Base-by-base conservation (phyloP, 1,140 invertebrate species). In the Pectinophora gossypiella region DNA sequence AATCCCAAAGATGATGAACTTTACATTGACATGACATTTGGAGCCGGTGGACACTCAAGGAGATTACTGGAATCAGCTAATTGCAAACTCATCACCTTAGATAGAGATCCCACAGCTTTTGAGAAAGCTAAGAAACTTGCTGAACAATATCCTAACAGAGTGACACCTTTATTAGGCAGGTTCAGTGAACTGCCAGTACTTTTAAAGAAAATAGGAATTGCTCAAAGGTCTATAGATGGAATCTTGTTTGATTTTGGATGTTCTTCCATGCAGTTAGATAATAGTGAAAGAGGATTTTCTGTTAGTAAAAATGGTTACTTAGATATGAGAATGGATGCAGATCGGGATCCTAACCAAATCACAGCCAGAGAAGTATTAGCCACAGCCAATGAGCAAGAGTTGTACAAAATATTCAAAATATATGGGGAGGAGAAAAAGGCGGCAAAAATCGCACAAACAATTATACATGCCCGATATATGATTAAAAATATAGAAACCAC, bases 281-380 rank as follows among this genome's bases (percentile, higher is more conserved):
- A 90, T 65, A 86, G 91, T 1, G 87, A 90, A 13, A 89, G 98
- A 74, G 98, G 98, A 3, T 99, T 99, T 87, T 92, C 94, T 10
- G 63, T 98, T 0, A 93, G 91, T 42, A 91, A 91, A 73, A 91
- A 98, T 89, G 96, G 96, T 0, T 95, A 94, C 6, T 89, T 99
- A 43, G 98, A 99, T 75, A 99, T 99, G 97, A 90, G 97, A 76
- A 99, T 99, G 97, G 95, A 98, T 89, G 91, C 93, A 1, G 84
- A 90, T 20, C 90, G 93, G 64, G 92, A 89, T 74, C 89, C 91
- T 13, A 88, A 93, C 38, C 88, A 92, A 64, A 91, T 94, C 12
- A 97, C 95, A 20, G 97, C 95, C 32, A 92, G 93, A 19, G 95
- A 99, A 86, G 93, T 99, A 15, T 80, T 99, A 32, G 93, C 94